Percentiles rank a stretch among this genome's conserved stretches.
Conservation (phyloP, 2,888 invertebrate genomes). For the Metallyticus violacea region DNA sequence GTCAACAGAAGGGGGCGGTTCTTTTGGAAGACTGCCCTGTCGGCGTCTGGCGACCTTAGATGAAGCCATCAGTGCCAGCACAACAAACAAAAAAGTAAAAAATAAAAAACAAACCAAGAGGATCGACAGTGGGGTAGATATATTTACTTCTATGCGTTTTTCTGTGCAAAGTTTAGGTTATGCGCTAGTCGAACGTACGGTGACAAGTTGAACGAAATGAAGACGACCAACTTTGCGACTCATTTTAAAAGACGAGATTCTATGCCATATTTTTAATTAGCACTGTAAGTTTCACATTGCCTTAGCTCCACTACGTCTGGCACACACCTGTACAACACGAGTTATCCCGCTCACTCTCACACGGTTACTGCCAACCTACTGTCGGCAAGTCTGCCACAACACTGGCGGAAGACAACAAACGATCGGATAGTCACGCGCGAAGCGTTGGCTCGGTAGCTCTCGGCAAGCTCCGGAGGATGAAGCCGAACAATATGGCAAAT, state of each 20-base stretch:
- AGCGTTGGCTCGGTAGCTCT: neutral
- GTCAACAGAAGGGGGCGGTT: conserved; percentile 35
- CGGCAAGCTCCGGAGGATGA: neutral
- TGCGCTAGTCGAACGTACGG: neutral
- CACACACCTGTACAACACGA: neutral
- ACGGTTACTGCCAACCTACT: neutral
- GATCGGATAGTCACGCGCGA: neutral
- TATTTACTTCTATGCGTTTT: neutral
- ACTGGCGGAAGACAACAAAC: neutral
- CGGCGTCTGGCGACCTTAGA: conserved; percentile 34
- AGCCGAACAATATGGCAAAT: neutral
- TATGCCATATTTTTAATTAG: too few species aligned
- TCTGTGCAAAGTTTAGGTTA: neutral
- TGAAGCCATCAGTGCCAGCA: conserved; percentile 35
- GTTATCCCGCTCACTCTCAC: neutral
- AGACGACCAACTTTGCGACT: neutral
- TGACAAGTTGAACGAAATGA: neutral
- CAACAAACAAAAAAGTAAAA: neutral
- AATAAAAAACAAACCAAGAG: neutral
- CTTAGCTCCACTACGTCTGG: neutral
- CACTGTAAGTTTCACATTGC: neutral
- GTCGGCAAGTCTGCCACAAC: neutral
- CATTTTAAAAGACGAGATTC: neutral
- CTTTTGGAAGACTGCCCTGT: conserved; percentile 34
- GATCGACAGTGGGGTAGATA: neutral